These are phyloP conservation scores for Pseudococcus longispinus DNA, from an alignment of 2,888 invertebrate genomes.

Conservation along the genomic window DNA sequence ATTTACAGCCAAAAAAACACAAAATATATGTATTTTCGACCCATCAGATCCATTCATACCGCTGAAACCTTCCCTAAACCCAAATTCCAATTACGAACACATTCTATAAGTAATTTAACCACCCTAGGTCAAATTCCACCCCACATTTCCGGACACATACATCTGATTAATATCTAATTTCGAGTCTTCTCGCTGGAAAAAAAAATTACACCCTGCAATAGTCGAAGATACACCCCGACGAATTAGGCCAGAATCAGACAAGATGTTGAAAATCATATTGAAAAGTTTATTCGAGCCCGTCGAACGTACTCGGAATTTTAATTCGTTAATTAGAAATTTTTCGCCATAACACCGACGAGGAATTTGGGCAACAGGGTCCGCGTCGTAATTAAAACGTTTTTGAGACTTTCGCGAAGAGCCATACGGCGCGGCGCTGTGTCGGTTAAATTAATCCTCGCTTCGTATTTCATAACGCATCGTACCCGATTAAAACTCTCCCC, in stretches of 20 bases:
- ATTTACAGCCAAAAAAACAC: too few relatives aligned
- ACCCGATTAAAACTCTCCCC: conserved; percentile 4
- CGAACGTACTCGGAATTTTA: conserved; percentile 17
- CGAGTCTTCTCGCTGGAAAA: not conserved
- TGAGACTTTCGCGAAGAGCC: not conserved
- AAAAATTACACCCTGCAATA: not conserved
- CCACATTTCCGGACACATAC: not conserved
- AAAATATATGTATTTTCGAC: too few relatives aligned
- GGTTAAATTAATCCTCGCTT: conserved; percentile 7
- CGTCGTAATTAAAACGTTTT: conserved; percentile 11
- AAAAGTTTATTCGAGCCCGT: not conserved
- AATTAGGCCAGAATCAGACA: not conserved
- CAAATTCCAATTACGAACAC: too few relatives aligned
- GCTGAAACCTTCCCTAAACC: too few relatives aligned
- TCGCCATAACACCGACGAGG: not conserved
- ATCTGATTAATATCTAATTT: not conserved
- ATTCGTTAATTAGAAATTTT: conserved; percentile 24
- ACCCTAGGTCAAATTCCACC: not conserved
- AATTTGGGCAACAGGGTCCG: not conserved
- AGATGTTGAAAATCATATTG: not conserved
- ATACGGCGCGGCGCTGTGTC: not conserved
- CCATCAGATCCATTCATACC: too few relatives aligned
- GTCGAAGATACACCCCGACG: not conserved
- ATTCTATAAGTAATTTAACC: not conserved
- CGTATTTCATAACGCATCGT: not conserved